Base-by-base conservation (phyloP, 2,113 vertebrate species). In the Marmota monax region DNA sequence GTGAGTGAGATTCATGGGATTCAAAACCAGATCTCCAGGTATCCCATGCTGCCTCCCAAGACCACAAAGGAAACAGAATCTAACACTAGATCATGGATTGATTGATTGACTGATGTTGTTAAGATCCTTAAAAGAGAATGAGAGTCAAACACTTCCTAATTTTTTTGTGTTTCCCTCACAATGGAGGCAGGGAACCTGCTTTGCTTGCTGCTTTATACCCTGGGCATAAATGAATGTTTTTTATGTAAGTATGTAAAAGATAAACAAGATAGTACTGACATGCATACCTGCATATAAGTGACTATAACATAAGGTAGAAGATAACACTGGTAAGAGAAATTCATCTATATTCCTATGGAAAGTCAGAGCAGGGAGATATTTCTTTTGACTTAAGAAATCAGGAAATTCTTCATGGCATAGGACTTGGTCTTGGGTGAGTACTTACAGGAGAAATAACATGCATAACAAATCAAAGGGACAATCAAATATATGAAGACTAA, bases 281-380 rank as follows among this genome's bases (percentile, higher is more conserved):
- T 48, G 8, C 51, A 73, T 20, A 42, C 17, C 37, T 92, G 22
- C 45, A 73, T 78, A 80, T 4, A 87, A 45, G 45, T n/a, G 61
- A 27, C 16, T 22, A 0, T 72, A 53, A 45, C 67, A 58, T 25
- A 94, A 84, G 27, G 8, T 12, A 78, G 17, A 70, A 67, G 63
- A 51, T 69, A 90, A 58, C 67, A 53, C 20, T 83, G 8, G 42
- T 13, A 86, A 78, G 32, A 94, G 48, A 93, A 95, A 70, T 74
- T 34, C 32, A n/a, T 69, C 25, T 23, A 29, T 76, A 42, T 65
- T 25, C 7, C 8, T 93, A 10, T 12, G 7, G 69, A 18, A 84
- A 3, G n/a, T 63, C 58, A 90, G 27, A 80, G 29, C 42, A 74
- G 2, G 18, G 8, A n/a, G 5, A 22, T 7, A n/a, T 42, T 27